Percentiles rank a stretch among this genome's conserved stretches.
Conservation (phyloP, 64 coral and sea anemone species). For the Pocillopora verrucosa region DNA sequence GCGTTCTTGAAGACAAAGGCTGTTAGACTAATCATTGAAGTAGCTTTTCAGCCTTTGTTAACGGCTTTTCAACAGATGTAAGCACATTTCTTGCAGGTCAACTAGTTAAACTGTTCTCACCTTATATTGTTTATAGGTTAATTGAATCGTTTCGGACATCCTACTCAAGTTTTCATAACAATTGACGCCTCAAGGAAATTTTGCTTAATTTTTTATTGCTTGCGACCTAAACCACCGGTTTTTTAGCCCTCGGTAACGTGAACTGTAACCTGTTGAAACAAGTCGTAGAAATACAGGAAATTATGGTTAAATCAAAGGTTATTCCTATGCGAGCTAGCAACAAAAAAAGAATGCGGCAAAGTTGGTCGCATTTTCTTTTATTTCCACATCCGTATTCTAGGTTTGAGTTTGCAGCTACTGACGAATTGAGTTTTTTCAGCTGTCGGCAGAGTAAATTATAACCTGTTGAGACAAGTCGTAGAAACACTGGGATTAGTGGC, state of each 20-base stretch:
- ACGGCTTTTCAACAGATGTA: neutral
- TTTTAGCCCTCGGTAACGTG: neutral
- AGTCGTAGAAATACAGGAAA: neutral
- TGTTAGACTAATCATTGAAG: neutral
- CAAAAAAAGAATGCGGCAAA: too few species aligned
- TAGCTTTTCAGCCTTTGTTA: neutral
- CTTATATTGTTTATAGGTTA: neutral
- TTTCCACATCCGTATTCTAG: too few species aligned
- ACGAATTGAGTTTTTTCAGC: neutral
- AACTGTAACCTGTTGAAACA: conserved; percentile 6
- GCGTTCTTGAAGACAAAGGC: neutral
- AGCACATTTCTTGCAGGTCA: neutral
- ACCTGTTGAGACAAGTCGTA: neutral
- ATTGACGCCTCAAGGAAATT: neutral
- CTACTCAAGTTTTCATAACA: neutral
- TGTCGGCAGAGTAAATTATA: neutral
- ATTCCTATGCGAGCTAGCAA: neutral
- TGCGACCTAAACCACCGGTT: conserved; percentile 17
- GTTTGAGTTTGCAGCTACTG: neutral
- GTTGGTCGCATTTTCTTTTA: too few species aligned
- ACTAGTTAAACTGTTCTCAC: neutral
- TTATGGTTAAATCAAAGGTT: neutral
- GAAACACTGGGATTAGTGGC: neutral
- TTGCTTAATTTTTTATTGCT: conserved; percentile 17
- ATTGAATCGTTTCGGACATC: neutral